Evolutionary conservation across 2,797 vertebrate genomes (phyloP), one percentile per base, ranked within the genome.

Genomic region (Erpetoichthys calabaricus): DNA sequence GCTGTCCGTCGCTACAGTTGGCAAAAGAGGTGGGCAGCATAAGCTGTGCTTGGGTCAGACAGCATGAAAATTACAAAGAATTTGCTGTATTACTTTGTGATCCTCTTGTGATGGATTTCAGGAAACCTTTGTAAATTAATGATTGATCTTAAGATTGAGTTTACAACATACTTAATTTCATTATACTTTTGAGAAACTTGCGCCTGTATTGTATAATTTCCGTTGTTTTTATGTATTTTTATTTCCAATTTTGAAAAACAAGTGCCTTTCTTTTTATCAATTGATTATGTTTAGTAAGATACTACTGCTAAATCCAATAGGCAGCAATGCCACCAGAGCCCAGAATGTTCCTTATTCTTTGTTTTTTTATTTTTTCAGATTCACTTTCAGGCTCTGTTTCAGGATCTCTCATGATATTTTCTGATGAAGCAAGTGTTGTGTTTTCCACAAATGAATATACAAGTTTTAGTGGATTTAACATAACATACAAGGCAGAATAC

Each of bases 341-440:
- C 64, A 42, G 69, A 9, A 45, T 0, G n/a, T 25, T 25, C 25
- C 25, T 25, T 51, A 44, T 5, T 25, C 42, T 53, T 25, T 61
- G 57, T 56, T n/a, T 45, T 45, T 51, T 71, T 57, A 55, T 2
- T 63, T 6, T 61, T 66, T 61, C 71, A 97, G 94, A 75, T 72
- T 72, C 77, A 45, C 59, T 94, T 51, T 88, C 79, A 45, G 89
- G 89, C 58, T 72, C 60, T 25, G 47, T 64, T 63, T 69, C 84
- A 59, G 86, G 76, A n/a, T 82, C 66, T 1, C 62, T 89, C 59
- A 76, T 83, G 75, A 75, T 97, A 58, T 78, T 91, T 66, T 86
- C 80, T 43, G 72, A 90, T 69, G 72, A 87, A 68, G 87, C 79
- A 56, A 94, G 90, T 2, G 74, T 72, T 8, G 77, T 80, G 56